Evolutionary conservation across 2,113 vertebrate genomes (phyloP).

Genomic region (Python bivittatus): DNA sequence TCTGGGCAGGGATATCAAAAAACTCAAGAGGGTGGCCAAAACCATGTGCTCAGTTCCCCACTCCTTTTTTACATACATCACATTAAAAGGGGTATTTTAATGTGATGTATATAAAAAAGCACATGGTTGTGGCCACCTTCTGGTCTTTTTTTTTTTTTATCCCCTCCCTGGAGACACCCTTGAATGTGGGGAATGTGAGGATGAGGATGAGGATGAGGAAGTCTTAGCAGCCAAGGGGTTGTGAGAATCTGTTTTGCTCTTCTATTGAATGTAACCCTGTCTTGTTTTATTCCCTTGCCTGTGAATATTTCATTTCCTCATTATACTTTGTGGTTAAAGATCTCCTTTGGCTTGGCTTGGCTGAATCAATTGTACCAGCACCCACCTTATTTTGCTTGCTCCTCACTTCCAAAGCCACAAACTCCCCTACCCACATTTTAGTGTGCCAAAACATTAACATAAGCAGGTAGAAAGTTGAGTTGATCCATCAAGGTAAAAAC

Average conservation of each 20-base stretch:
- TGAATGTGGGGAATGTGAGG: neutral
- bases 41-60: too few relatives aligned
- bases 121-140: neutral
- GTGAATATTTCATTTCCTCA: neutral
- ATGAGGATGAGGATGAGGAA: neutral
- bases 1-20: neutral
- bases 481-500: conserved; percentile 11
- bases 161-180: neutral
- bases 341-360: neutral
- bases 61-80: neutral
- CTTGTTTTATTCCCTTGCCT: neutral
- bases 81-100: too few relatives aligned
- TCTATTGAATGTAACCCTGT: neutral
- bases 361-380: neutral
- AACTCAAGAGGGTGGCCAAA: too few relatives aligned
- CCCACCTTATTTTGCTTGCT: neutral
- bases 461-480: neutral
- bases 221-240: neutral
- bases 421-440: neutral
- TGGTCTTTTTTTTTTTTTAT: neutral
- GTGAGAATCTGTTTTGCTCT: neutral
- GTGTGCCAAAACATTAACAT: neutral
- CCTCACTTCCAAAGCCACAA: neutral
- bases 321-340: too few relatives aligned
- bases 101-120: too few relatives aligned